A percentile compares a stretch with the other conserved stretches of the same genome.
phyloP scores from a whole-genome alignment of 2,113 vertebrate genomes.

The Camelus dromedarius region DNA sequence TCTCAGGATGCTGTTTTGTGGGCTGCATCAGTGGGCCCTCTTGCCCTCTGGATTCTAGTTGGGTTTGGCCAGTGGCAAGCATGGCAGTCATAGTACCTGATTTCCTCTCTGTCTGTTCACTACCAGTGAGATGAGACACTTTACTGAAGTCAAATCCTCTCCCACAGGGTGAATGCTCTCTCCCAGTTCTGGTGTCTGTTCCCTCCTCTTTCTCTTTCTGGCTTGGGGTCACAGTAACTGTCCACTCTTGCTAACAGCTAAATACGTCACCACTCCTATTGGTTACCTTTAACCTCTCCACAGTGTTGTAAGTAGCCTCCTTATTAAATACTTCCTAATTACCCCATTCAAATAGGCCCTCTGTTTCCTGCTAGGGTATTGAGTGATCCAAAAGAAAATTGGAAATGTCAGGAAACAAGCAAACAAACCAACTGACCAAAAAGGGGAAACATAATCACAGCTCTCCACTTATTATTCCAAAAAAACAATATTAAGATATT shows the following conservation, averaged over 20 bases:
- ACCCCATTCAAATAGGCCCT: not conserved
- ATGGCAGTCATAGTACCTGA: not conserved
- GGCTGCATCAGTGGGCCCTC: fast-evolving
- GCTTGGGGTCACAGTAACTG: not conserved
- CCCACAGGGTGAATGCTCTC: not conserved
- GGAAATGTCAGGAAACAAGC: not conserved
- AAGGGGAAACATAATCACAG: not conserved
- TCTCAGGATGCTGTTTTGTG: not conserved
- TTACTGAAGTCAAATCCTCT: not conserved
- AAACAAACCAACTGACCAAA: not conserved
- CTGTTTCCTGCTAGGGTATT: not conserved
- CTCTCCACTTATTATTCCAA: not conserved
- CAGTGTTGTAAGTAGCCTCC: not conserved
- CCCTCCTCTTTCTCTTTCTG: not conserved
- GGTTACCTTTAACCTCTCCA: not conserved
- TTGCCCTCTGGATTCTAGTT: not conserved
- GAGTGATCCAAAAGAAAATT: not conserved
- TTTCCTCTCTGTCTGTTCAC: not conserved
- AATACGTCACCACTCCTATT: not conserved
- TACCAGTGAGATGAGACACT: not conserved
- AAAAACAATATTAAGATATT: not conserved
- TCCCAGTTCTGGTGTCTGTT: not conserved
- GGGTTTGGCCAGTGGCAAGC: not conserved
- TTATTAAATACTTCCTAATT: not conserved
- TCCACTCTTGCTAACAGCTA: not conserved